A percentile compares a stretch with the other conserved stretches of the same genome.
phyloP scores from a whole-genome alignment of 2,113 vertebrate genomes.

The Rhadina sibilatrix region DNA sequence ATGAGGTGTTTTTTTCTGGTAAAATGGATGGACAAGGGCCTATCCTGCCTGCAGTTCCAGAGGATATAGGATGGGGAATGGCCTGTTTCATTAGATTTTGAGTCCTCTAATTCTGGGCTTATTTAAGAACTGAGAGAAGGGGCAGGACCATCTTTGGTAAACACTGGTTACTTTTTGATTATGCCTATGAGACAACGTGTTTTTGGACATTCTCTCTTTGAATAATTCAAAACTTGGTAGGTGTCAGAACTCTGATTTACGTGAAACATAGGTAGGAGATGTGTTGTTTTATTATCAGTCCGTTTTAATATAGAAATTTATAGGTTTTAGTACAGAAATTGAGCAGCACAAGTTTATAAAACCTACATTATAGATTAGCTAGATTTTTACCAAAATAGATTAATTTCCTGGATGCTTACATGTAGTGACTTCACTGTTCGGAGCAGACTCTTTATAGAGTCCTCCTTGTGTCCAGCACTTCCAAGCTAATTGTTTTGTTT shows the following conservation, averaged over 20 bases:
- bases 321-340: neutral
- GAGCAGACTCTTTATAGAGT: neutral
- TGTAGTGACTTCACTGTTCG: neutral
- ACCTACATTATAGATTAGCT: neutral
- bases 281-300: neutral
- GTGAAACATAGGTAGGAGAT: neutral
- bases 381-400: neutral
- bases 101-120: neutral
- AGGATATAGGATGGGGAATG: neutral
- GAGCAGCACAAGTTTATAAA: neutral
- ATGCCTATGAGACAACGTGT: accelerated
- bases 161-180: neutral
- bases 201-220: neutral
- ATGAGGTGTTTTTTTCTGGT: neutral
- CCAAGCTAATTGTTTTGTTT: neutral
- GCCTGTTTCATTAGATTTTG: neutral
- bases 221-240: neutral
- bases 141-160: neutral
- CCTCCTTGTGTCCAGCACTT: neutral
- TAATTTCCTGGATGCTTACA: neutral
- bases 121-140: neutral
- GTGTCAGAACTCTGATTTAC: neutral
- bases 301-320: neutral
- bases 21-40: neutral
- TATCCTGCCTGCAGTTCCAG: neutral